Conservation (phyloP, 2,888 invertebrate genomes). For the Heliconius erato region DNA sequence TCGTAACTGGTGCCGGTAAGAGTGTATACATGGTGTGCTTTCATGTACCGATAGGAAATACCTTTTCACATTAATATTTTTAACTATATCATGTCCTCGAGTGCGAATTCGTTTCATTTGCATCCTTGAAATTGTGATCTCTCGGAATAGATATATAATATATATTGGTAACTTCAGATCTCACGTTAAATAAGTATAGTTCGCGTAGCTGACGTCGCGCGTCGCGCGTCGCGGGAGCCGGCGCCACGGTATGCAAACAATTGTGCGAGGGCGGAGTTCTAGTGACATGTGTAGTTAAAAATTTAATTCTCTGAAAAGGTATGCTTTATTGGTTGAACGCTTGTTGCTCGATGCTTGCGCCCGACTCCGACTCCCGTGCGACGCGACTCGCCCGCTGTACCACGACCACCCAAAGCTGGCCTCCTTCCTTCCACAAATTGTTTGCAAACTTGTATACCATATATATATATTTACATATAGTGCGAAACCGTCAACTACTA, state of each 20-base stretch:
- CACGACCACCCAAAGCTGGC: slow-evolving; percentile 86
- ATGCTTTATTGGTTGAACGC: slow-evolving; percentile 84
- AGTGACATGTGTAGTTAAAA: slow-evolving; percentile 86
- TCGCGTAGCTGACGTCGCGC: slow-evolving; percentile 28
- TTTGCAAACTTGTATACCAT: slow-evolving; percentile 88
- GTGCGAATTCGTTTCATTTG: slow-evolving; percentile 81
- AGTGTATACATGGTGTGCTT: slow-evolving; percentile 73
- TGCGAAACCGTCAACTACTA: slow-evolving; percentile 45
- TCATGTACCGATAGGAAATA: slow-evolving; percentile 83
- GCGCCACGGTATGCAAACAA: slow-evolving; percentile 80
- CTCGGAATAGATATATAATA: slow-evolving; percentile 60
- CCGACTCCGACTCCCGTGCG: slow-evolving; percentile 64
- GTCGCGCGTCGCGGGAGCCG: slow-evolving; percentile 48
- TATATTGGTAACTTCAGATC: slow-evolving; percentile 83
- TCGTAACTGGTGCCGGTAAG: slow-evolving; percentile 77
- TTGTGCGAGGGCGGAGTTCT: slow-evolving; percentile 85
- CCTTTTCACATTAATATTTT: slow-evolving; percentile 86
- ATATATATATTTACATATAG: slow-evolving; percentile 14
- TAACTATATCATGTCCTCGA: slow-evolving; percentile 86
- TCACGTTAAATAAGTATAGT: slow-evolving; percentile 57
- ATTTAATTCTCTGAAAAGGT: slow-evolving; percentile 81
- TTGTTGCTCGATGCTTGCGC: slow-evolving; percentile 81
- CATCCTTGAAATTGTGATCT: slow-evolving; percentile 76
- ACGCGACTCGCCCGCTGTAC: slow-evolving; percentile 69
- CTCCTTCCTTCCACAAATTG: slow-evolving; percentile 94